Conservation (phyloP, 2,113 vertebrate species). For the Chaetodon auriga region DNA sequence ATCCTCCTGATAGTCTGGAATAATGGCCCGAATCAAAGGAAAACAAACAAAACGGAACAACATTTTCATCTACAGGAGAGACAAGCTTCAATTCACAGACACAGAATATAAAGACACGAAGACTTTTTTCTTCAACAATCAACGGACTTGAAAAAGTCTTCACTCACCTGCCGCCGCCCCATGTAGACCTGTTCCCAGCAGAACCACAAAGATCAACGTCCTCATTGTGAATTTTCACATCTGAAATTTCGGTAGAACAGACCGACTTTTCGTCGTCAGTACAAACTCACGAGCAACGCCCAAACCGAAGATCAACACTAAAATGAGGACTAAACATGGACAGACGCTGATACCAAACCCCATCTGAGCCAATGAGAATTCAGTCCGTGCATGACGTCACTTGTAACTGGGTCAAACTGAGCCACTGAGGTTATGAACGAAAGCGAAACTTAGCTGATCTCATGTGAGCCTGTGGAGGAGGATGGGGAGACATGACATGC, state of each 20-base stretch:
- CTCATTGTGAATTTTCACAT: not conserved
- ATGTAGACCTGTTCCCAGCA: not conserved
- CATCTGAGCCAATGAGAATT: not conserved
- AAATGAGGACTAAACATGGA: not conserved
- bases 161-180: not conserved
- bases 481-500: too few species aligned
- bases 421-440: not conserved
- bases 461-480: too few species aligned
- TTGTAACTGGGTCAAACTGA: not conserved
- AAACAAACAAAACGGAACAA: too few species aligned
- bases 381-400: not conserved
- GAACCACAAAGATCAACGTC: not conserved
- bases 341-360: too few species aligned
- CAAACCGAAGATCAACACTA: fast-evolving
- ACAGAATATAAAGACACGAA: not conserved
- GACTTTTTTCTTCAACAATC: not conserved
- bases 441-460: not conserved
- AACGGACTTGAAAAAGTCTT: too few species aligned
- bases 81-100: too few species aligned
- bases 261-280: too few species aligned
- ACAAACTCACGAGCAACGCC: fast-evolving
- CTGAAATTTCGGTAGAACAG: too few species aligned
- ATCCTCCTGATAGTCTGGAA: too few species aligned
- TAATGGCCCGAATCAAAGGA: too few species aligned
- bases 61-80: not conserved